phyloP scores from a whole-genome alignment of 2,888 invertebrate genomes.

The Uloborus plumipes region DNA sequence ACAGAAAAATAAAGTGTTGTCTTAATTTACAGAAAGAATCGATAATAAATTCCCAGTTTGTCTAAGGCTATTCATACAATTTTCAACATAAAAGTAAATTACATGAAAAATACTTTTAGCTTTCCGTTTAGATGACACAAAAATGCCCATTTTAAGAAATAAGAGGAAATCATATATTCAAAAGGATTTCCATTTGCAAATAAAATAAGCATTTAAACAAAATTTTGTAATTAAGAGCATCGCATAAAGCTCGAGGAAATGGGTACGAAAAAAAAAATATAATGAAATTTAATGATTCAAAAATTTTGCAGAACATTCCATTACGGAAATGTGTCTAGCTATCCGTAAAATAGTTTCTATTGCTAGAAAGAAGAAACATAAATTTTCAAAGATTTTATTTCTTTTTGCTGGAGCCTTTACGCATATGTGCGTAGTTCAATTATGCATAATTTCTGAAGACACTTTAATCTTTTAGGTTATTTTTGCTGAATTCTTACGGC shows the following conservation, averaged over 20 bases:
- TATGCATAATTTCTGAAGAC: constrained; percentile 37
- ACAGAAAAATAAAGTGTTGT: too few species aligned
- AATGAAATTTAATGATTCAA: constrained; percentile 49
- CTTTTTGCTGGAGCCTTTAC: neutral
- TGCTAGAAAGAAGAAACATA: neutral
- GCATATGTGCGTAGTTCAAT: constrained; percentile 42
- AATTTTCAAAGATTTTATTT: too few species aligned
- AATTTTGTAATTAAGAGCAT: constrained; percentile 42
- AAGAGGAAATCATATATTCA: too few species aligned
- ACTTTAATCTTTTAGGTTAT: constrained; percentile 47
- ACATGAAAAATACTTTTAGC: too few species aligned
- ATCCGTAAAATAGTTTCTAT: constrained; percentile 26
- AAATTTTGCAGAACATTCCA: constrained; percentile 41
- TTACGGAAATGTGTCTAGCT: constrained; percentile 7
- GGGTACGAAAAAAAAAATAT: constrained; percentile 33
- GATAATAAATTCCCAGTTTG: too few species aligned
- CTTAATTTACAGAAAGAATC: too few species aligned
- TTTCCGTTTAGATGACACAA: too few species aligned
- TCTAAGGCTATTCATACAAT: too few species aligned
- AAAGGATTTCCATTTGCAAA: too few species aligned
- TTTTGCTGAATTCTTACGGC: neutral
- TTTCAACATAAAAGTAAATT: too few species aligned
- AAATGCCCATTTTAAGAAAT: too few species aligned
- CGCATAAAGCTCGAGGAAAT: constrained; percentile 9
- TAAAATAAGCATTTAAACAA: constrained; percentile 4